Base-by-base conservation (phyloP, 2,113 vertebrate genomes). In the Forbesichthys papilliferus region DNA sequence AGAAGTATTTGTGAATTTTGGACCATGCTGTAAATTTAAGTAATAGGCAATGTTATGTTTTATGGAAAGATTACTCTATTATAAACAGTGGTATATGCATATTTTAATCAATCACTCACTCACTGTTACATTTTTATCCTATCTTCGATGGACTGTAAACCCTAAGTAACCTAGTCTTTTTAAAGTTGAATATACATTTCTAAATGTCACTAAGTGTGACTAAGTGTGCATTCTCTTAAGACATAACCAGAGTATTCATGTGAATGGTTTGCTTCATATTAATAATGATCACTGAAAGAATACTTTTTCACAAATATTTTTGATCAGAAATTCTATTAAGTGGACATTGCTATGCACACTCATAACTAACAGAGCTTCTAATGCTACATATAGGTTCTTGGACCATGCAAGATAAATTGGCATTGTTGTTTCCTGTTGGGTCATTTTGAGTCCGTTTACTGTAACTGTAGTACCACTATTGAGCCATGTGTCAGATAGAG, bases 281-380 rank as follows among this genome's bases (percentile, higher is more conserved):
- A 27, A 66, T 60, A 69, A 11, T 3, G 51, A 56, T 13, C 47
- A 47, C 65, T 68, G 70, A 53, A 9, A 16, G 53, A 8, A 20
- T 18, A 20, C 18, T 20, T 56, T 6, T 18, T 20, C 18, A 14
- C 9, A 9, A 16, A 1, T 16, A 77, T 87, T 78, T 82, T 81
- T 81, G 76, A 47, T 62, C 66, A 49, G 4, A 1, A 9, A 63
- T 13, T 76, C 61, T 71, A 77, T 83, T 74, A 80, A 75, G 74
- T 62, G 47, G 70, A 73, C 58, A 11, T 53, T 61, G 16, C 57
- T 68, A n/a, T 46, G 7, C 51, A 14, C 59, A 57, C 20, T 59
- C 14, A 56, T 49, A 58, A 62, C 33, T 48, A 54, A 46, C 13
- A 42, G 62, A 74, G 46, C 13, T 60, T 52, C 46, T 69, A 52